Evolutionary conservation across 1,140 invertebrate genomes (phyloP).

Genomic region (Portunus trituberculatus): DNA sequence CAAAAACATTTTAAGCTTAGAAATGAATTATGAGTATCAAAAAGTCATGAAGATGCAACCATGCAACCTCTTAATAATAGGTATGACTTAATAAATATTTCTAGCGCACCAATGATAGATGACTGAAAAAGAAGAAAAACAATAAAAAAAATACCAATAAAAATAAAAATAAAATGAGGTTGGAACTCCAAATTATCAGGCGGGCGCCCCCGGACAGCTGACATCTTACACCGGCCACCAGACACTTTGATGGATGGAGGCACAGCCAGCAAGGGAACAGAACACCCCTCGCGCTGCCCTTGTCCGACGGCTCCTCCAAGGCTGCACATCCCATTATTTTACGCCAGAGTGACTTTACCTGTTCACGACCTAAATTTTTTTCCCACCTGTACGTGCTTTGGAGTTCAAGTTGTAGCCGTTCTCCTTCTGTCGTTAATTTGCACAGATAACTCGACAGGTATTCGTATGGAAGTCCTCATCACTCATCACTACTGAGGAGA

Average conservation of each 20-base stretch:
- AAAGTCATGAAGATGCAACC: not conserved
- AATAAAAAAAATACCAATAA: not conserved
- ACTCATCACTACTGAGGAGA: not conserved
- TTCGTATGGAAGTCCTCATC: not conserved
- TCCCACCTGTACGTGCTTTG: too few species aligned
- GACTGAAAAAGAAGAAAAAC: not conserved
- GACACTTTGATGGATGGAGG: constrained; percentile 18
- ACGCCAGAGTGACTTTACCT: not conserved
- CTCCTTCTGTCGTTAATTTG: not conserved
- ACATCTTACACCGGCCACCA: constrained; percentile 7
- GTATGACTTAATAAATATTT: not conserved
- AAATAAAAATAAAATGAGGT: constrained; percentile 4
- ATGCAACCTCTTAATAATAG: not conserved
- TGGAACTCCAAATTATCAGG: not conserved
- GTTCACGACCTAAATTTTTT: not conserved
- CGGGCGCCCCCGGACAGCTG: not conserved
- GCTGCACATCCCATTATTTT: not conserved
- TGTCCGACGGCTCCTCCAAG: not conserved
- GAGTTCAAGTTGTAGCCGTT: not conserved
- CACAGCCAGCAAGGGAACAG: not conserved
- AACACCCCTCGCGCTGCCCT: not conserved
- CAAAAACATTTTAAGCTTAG: too few species aligned
- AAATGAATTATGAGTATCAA: too few species aligned
- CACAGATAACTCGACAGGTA: not conserved
- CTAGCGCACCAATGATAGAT: too few species aligned